Conservation (phyloP, 2,113 vertebrate genomes). For the Chaetura pelagica region DNA sequence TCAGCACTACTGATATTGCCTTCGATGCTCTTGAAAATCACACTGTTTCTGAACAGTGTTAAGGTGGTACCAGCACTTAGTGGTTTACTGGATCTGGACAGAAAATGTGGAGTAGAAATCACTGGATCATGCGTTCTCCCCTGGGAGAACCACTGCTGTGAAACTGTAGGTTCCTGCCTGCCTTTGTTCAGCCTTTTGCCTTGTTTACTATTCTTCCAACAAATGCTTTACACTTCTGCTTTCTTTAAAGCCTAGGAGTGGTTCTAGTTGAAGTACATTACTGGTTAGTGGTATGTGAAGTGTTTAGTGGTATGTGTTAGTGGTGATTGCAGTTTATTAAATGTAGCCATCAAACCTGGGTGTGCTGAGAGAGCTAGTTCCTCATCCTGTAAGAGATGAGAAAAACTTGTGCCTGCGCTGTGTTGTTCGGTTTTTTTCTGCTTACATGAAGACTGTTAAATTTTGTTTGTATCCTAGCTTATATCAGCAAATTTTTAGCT, state of each 20-base stretch:
- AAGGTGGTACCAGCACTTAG: background rate
- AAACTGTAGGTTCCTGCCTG: background rate
- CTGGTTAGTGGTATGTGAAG: background rate
- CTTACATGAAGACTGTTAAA: background rate
- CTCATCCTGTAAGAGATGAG: background rate
- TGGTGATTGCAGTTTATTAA: background rate
- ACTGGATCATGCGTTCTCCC: fast-evolving
- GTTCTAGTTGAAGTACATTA: background rate
- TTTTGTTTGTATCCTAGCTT: background rate
- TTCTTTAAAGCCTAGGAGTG: background rate
- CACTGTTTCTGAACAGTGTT: fast-evolving
- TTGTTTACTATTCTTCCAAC: background rate
- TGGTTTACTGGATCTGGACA: background rate
- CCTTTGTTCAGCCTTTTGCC: background rate
- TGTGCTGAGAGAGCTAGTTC: background rate
- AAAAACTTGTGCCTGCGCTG: background rate
- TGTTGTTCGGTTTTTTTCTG: background rate
- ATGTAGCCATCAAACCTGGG: background rate
- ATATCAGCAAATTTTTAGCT: background rate
- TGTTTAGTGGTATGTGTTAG: no score
- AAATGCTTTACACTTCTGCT: background rate
- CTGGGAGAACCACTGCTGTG: background rate
- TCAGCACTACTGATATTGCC: background rate
- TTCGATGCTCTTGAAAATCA: background rate
- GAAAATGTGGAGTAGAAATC: background rate